Evolutionary conservation across 2,888 invertebrate species (phyloP).

Genomic region (Hipparchia semele): DNA sequence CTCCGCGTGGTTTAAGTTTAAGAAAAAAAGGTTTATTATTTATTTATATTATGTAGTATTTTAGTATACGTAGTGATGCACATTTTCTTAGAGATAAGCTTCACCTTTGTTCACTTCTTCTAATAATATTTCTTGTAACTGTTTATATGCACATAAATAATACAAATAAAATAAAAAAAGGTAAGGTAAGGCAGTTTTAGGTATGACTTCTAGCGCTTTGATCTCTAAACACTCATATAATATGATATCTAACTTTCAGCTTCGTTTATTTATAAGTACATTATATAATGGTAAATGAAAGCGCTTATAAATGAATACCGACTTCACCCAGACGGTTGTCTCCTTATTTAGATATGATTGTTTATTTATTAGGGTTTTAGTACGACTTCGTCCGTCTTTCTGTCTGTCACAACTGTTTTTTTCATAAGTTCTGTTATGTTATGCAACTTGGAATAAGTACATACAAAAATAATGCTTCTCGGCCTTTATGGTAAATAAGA

Average conservation of each 20-base stretch:
- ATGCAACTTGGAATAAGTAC: too few species aligned
- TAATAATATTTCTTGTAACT: too few species aligned
- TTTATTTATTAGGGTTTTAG: background rate
- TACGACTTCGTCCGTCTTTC: background rate
- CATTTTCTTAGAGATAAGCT: too few species aligned
- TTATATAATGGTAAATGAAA: slow-evolving; percentile 3
- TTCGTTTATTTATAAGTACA: background rate
- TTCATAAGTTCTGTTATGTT: too few species aligned
- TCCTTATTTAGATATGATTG: background rate
- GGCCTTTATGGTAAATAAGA: too few species aligned
- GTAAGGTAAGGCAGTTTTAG: too few species aligned
- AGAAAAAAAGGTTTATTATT: background rate
- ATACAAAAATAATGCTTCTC: too few species aligned
- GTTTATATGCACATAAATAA: too few species aligned
- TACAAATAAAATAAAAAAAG: too few species aligned
- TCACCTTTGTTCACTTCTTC: too few species aligned
- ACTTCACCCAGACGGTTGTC: background rate
- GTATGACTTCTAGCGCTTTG: background rate
- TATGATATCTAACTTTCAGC: background rate
- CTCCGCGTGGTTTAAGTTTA: background rate
- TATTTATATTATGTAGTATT: too few species aligned
- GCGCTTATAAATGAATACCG: background rate
- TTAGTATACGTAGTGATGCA: too few species aligned
- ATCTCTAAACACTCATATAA: background rate
- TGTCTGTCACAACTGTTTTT: background rate